Conservation (phyloP, 2,797 vertebrate genomes). For the Amblyopsis hoosieri region DNA sequence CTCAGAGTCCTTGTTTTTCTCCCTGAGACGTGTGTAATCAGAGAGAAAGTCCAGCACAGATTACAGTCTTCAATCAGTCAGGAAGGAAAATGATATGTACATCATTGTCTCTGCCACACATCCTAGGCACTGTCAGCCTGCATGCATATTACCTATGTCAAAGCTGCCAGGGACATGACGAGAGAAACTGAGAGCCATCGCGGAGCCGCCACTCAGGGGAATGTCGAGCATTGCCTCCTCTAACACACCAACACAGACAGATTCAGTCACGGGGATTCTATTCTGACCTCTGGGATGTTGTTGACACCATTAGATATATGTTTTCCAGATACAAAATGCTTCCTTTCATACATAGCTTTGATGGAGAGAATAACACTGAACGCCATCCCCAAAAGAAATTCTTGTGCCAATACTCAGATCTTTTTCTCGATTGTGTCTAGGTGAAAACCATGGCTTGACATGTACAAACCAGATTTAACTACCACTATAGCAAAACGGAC, state of each 20-base stretch:
- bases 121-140: conserved; percentile 72
- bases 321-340: conserved; percentile 72
- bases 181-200: conserved; percentile 78
- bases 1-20: conserved; percentile 81
- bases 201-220: conserved; percentile 74
- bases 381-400: conserved; percentile 57
- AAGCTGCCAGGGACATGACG: conserved; percentile 79
- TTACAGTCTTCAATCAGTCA: conserved; percentile 88
- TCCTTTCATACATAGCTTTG: conserved; percentile 62
- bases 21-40: conserved; percentile 81
- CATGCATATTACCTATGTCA: conserved; percentile 85
- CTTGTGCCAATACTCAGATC: conserved; percentile 20
- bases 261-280: conserved; percentile 72
- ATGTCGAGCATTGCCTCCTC: conserved; percentile 47
- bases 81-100: conserved; percentile 86
- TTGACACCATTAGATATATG: conserved; percentile 80
- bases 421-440: conserved; percentile 23
- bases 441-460: conserved; percentile 64
- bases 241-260: conserved; percentile 47
- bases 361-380: conserved; percentile 55
- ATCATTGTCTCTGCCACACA: conserved; percentile 78
- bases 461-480: conserved; percentile 53
- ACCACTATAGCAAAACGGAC: conserved; percentile 30
- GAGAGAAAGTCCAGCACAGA: conserved; percentile 83
- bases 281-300: conserved; percentile 69